Evolutionary conservation across 2,888 invertebrate genomes (phyloP).

Genomic region (Podotricha telesiphe): DNA sequence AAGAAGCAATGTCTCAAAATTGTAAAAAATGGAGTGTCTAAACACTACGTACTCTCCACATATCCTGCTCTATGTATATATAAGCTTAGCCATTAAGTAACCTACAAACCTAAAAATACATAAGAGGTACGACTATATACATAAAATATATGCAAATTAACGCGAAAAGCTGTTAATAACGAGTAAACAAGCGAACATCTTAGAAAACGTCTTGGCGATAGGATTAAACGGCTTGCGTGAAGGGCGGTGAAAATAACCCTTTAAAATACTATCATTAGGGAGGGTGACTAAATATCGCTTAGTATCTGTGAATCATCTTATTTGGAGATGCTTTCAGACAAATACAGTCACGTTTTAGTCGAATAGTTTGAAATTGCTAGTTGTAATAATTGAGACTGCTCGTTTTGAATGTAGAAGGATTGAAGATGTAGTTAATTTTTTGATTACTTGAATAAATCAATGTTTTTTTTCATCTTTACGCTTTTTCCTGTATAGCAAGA

Average conservation of each 20-base stretch:
- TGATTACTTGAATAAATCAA: too few species aligned
- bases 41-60: too few species aligned
- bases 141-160: conserved; percentile 28
- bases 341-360: conserved; percentile 1
- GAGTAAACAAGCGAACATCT: conserved; percentile 29
- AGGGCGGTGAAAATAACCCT: conserved; percentile 72
- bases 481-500: too few species aligned
- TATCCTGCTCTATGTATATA: too few species aligned
- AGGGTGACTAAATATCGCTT: conserved; percentile 73
- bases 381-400: not conserved
- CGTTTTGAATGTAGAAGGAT: not conserved
- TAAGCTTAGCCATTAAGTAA: not conserved
- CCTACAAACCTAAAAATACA: not conserved
- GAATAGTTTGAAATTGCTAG: conserved; percentile 2
- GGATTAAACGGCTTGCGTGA: conserved; percentile 42
- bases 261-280: conserved; percentile 72
- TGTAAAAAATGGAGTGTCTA: too few species aligned
- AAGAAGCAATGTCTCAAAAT: too few species aligned
- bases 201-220: conserved; percentile 32
- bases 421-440: not conserved
- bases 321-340: conserved; percentile 3
- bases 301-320: conserved; percentile 75
- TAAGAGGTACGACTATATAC: conserved; percentile 8
- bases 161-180: conserved; percentile 22
- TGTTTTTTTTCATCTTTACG: too few species aligned